A percentile compares a stretch with the other conserved stretches of the same genome.
Evolutionary conservation across 2,797 vertebrate species (phyloP).

Genomic region (Xenentodon cancila): DNA sequence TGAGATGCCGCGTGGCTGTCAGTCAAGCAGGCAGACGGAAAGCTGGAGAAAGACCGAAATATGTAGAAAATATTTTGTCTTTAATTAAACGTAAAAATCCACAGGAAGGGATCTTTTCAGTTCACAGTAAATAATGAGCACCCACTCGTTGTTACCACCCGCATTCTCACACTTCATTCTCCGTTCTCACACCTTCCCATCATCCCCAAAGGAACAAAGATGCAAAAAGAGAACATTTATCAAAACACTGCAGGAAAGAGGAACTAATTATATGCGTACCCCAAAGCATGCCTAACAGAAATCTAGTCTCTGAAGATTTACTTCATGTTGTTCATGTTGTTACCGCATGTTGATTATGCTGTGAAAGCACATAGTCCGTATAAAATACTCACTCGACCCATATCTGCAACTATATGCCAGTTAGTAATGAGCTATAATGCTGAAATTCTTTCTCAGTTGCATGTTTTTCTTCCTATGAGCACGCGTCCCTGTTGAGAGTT

Average conservation of each 20-base stretch:
- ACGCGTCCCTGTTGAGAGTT: conserved; percentile 7
- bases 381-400: background rate
- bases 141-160: conserved; percentile 29
- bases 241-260: conserved; percentile 5
- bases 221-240: conserved; percentile 9
- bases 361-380: too few relatives aligned
- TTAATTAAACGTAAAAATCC: conserved; percentile 62
- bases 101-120: conserved; percentile 39
- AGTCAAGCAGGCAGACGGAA: conserved; percentile 63
- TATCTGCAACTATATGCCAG: background rate
- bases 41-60: conserved; percentile 7
- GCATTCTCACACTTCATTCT: conserved; percentile 25
- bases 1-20: conserved; percentile 63
- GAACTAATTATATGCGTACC: conserved; percentile 21
- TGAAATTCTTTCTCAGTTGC: conserved; percentile 11
- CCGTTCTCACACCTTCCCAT: conserved; percentile 18
- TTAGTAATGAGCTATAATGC: conserved; percentile 7
- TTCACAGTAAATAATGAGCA: conserved; percentile 53
- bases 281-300: conserved; percentile 9
- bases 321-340: background rate
- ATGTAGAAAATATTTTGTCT: conserved; percentile 23
- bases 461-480: conserved; percentile 11
- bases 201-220: conserved; percentile 12
- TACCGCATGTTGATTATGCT: background rate
- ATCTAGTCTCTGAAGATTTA: conserved; percentile 10